phyloP scores from a whole-genome alignment of 1,140 invertebrate genomes.

The Aphidius ervi region DNA sequence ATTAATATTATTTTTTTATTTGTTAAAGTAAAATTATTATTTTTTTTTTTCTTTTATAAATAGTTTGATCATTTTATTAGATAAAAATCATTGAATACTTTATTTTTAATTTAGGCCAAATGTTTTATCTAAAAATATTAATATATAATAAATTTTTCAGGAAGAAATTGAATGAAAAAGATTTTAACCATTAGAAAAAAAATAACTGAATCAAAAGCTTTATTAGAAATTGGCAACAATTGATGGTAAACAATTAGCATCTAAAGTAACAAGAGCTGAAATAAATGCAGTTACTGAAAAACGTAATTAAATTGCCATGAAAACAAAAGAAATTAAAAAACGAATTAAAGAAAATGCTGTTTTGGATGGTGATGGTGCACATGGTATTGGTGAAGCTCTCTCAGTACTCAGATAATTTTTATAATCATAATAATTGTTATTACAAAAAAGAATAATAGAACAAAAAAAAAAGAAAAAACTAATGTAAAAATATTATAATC shows the following conservation, averaged over 20 bases:
- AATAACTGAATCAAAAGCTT: constrained; percentile 78
- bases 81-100: too few relatives aligned
- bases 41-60: too few relatives aligned
- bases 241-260: constrained; percentile 57
- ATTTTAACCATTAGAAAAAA: constrained; percentile 79
- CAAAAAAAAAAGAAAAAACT: neutral
- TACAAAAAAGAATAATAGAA: constrained; percentile 3
- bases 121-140: constrained; percentile 8
- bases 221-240: constrained; percentile 77
- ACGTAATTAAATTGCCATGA: constrained; percentile 53
- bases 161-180: constrained; percentile 89
- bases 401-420: constrained; percentile 69
- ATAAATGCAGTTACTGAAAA: constrained; percentile 69
- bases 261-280: constrained; percentile 83
- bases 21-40: too few relatives aligned
- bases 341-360: constrained; percentile 86
- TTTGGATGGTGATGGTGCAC: constrained; percentile 80
- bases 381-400: constrained; percentile 87
- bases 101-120: too few relatives aligned
- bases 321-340: constrained; percentile 54
- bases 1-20: too few relatives aligned
- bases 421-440: constrained; percentile 11
- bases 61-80: too few relatives aligned
- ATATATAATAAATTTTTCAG: constrained; percentile 53
- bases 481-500: constrained; percentile 8